Conservation (phyloP, 2,888 invertebrate genomes). For the Neoitamus cyanurus region DNA sequence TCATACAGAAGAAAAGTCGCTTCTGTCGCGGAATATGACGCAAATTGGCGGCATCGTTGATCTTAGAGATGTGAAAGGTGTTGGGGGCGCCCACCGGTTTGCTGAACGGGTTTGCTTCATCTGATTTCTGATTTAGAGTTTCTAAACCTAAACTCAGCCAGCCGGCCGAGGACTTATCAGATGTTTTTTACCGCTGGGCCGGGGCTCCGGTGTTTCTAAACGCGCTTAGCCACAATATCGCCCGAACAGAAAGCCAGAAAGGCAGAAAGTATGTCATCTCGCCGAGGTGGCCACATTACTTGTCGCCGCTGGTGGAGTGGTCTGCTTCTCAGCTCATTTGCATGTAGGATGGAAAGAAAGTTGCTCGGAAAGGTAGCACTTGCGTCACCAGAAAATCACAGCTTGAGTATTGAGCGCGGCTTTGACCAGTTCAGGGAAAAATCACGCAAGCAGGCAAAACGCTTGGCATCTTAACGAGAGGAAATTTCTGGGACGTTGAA, state of each 20-base stretch:
- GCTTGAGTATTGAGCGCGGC: neutral
- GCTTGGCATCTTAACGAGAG: conserved; percentile 15
- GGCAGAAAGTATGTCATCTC: conserved; percentile 31
- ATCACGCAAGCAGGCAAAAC: neutral
- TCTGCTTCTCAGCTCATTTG: conserved; percentile 15
- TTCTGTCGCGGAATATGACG: neutral
- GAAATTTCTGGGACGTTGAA: conserved; percentile 27
- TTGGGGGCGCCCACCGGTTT: neutral
- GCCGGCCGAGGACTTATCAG: neutral
- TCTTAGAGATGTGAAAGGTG: neutral
- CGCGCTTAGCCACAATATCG: neutral
- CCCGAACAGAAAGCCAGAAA: neutral
- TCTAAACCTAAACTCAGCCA: neutral
- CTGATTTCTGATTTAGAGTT: neutral
- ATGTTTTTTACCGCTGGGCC: neutral
- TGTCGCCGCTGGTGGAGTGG: neutral
- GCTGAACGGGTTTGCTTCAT: conserved; percentile 4
- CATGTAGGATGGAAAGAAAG: conserved; percentile 40
- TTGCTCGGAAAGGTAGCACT: conserved; percentile 28
- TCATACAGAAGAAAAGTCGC: neutral
- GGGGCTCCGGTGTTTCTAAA: neutral
- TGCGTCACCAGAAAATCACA: conserved; percentile 25
- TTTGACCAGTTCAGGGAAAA: neutral
- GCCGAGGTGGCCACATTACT: neutral
- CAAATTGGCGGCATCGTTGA: neutral